Evolutionary conservation across 2,888 invertebrate species (phyloP).

Genomic region (Sarcophaga carnaria): DNA sequence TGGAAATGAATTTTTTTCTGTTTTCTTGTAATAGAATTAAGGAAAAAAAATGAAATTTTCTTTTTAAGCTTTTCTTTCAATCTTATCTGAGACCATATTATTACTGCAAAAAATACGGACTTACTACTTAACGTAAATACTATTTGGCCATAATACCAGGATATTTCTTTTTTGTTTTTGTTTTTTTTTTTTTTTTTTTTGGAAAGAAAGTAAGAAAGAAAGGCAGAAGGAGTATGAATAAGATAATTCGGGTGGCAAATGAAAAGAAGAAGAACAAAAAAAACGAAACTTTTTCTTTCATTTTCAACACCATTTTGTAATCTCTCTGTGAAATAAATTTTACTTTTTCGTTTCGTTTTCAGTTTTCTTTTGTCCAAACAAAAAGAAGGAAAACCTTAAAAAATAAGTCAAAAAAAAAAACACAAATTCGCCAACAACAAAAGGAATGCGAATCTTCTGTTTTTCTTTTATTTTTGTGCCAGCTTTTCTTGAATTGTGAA

Average conservation of each 20-base stretch:
- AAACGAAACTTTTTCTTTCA: not conserved
- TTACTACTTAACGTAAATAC: constrained; percentile 68
- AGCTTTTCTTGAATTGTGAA: not conserved
- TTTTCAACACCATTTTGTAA: constrained; percentile 61
- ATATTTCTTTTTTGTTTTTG: too few relatives aligned
- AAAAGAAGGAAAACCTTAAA: not conserved
- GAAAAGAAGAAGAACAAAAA: not conserved
- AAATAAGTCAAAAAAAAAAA: constrained; percentile 1
- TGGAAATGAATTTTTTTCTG: constrained; percentile 8
- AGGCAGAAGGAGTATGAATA: not conserved
- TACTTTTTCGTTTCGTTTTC: not conserved
- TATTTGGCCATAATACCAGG: constrained; percentile 59
- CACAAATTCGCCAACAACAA: constrained; percentile 9
- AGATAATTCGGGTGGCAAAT: not conserved
- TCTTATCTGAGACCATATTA: constrained; percentile 36
- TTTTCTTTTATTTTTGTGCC: not conserved
- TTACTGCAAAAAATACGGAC: constrained; percentile 44
- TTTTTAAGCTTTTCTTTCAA: constrained; percentile 48
- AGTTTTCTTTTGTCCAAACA: not conserved
- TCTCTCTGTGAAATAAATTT: constrained; percentile 19
- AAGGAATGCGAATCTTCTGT: not conserved
- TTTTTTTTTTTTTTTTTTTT: too few relatives aligned
- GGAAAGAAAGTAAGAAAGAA: not conserved
- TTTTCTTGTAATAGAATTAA: constrained; percentile 14
- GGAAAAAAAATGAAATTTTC: constrained; percentile 27